Conservation (phyloP, 1,140 invertebrate genomes). For the Drosophila willistoni region DNA sequence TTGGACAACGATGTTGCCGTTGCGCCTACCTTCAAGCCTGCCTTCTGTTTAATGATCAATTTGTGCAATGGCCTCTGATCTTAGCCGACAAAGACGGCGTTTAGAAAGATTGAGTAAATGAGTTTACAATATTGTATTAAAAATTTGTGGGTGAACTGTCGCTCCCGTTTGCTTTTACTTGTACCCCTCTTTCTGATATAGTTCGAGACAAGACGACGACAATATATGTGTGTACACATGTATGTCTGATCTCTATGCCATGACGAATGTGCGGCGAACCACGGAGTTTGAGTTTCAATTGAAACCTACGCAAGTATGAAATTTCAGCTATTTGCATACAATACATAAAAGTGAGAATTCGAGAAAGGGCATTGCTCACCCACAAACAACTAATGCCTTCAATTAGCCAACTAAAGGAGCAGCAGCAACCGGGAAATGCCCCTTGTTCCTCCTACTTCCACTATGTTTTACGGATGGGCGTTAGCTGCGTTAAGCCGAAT, state of each 20-base stretch:
- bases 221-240: not conserved
- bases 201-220: conserved; percentile 54
- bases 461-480: conserved; percentile 42
- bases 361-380: conserved; percentile 44
- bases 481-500: conserved; percentile 73
- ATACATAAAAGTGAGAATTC: conserved; percentile 47
- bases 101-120: conserved; percentile 53
- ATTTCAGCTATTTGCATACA: conserved; percentile 70
- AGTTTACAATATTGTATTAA: conserved; percentile 35
- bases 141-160: conserved; percentile 66
- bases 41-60: conserved; percentile 82
- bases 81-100: conserved; percentile 76
- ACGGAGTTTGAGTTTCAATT: conserved; percentile 65
- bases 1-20: conserved; percentile 57
- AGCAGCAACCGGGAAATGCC: conserved; percentile 55
- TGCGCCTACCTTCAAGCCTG: conserved; percentile 70
- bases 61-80: conserved; percentile 75
- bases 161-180: conserved; percentile 34
- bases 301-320: conserved; percentile 42
- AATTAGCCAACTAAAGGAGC: conserved; percentile 67
- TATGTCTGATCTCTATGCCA: conserved; percentile 17
- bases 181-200: not conserved
- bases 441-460: conserved; percentile 10
- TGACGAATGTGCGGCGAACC: conserved; percentile 54
- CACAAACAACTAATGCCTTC: conserved; percentile 80